Evolutionary conservation across 2,797 vertebrate genomes (phyloP).

Genomic region (Sebastes itinus): DNA sequence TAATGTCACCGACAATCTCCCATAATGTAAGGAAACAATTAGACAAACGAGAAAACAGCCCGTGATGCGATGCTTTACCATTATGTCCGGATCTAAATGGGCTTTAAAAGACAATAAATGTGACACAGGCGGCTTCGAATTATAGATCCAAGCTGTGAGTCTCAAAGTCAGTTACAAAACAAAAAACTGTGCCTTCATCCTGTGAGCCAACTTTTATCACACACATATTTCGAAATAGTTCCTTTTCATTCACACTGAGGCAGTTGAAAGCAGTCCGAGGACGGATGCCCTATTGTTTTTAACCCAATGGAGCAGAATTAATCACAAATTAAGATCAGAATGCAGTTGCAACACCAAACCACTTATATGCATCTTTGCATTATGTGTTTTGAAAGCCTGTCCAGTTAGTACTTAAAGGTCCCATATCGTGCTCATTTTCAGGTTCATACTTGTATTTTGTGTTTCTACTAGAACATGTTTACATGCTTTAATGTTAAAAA

Average conservation of each 20-base stretch:
- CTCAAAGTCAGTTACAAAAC: constrained; percentile 16
- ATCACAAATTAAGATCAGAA: not conserved
- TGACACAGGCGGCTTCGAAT: not conserved
- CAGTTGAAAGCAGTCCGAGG: not conserved
- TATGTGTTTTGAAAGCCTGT: not conserved
- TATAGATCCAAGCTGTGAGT: not conserved
- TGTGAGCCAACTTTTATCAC: not conserved
- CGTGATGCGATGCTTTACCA: not conserved
- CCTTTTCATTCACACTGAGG: not conserved
- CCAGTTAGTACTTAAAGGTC: not conserved
- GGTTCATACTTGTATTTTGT: no score
- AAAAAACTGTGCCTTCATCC: constrained; percentile 5
- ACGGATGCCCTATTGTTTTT: not conserved
- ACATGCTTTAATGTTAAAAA: no score
- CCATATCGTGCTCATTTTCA: no score
- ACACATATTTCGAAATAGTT: constrained; percentile 13
- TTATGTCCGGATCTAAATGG: not conserved
- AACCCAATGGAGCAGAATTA: not conserved
- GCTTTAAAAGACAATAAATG: not conserved
- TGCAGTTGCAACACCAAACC: not conserved
- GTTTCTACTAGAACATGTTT: no score
- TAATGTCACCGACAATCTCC: not conserved
- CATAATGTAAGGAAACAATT: not conserved
- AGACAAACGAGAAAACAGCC: not conserved
- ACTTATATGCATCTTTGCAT: not conserved